Percentiles rank a stretch among this genome's conserved stretches.
Evolutionary conservation across 23 tunicate species (phyloP).

Genomic region (Styela clava): DNA sequence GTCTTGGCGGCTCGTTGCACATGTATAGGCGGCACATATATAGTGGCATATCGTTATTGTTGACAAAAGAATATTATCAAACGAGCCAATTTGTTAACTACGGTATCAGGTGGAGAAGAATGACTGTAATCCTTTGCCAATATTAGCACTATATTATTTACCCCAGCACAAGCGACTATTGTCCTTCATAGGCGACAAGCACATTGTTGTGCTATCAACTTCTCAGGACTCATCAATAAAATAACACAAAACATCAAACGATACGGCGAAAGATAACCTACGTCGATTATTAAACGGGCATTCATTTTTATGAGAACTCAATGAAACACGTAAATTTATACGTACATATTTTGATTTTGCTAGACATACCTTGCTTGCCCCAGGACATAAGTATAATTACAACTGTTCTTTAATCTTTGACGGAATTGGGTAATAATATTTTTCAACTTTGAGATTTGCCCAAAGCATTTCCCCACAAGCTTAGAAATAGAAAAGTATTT

Average conservation of each 20-base stretch:
- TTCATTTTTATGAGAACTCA: too few species aligned
- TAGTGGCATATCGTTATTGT: conserved; percentile 4
- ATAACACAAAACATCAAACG: conserved; percentile 30
- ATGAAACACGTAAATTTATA: too few species aligned
- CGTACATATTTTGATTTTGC: too few species aligned
- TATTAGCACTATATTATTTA: conserved; percentile 18
- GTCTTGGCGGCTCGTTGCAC: conserved; percentile 11
- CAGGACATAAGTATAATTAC: too few species aligned
- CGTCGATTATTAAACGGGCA: too few species aligned
- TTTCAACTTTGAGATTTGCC: too few species aligned
- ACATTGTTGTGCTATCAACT: background rate
- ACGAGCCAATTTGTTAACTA: conserved; percentile 15
- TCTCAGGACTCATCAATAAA: conserved; percentile 1
- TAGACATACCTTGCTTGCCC: too few species aligned
- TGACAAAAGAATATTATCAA: conserved; percentile 8
- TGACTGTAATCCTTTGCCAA: conserved; percentile 13
- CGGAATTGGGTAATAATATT: too few species aligned
- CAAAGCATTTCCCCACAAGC: too few species aligned
- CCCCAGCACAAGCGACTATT: background rate
- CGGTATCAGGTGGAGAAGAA: conserved; percentile 3
- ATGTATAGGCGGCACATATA: conserved; percentile 14
- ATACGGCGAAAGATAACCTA: background rate
- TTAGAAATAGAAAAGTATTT: too few species aligned
- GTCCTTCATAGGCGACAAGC: conserved; percentile 9
- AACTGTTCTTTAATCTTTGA: too few species aligned